A percentile compares a stretch with the other conserved stretches of the same genome.
phyloP scores from a whole-genome alignment of 2,797 vertebrate genomes.

The Macrochelys suwanniensis region DNA sequence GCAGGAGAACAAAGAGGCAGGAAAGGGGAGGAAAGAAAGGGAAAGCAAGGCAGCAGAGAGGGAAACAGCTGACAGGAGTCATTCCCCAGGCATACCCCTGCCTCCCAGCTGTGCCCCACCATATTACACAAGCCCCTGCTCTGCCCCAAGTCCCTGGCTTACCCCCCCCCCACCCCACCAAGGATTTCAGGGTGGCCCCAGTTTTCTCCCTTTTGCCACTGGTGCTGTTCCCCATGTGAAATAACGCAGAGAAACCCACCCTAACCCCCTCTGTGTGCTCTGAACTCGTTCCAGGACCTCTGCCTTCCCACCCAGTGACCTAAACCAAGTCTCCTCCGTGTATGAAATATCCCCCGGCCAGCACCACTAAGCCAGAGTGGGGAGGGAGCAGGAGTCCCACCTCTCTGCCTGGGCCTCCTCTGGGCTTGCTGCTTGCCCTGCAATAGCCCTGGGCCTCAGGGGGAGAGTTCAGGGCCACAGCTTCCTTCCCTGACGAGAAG shows the following conservation, averaged over 20 bases:
- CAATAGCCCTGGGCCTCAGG: background rate
- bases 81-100: no score
- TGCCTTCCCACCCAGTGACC: background rate
- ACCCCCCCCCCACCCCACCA: no score
- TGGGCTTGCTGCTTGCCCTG: constrained; percentile 52
- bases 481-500: accelerated
- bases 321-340: background rate
- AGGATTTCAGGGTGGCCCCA: background rate
- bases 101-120: background rate
- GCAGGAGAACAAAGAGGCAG: background rate
- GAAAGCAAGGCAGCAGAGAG: background rate
- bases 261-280: no score
- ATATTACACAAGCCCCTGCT: no score
- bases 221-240: background rate
- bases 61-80: background rate
- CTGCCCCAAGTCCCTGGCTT: background rate
- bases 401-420: constrained; percentile 89
- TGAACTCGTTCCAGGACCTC: background rate
- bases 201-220: background rate
- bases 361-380: background rate
- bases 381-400: constrained; percentile 77
- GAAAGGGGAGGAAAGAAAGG: background rate
- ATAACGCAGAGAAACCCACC: background rate
- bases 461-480: background rate
- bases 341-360: background rate